Evolutionary conservation across 2,888 invertebrate genomes (phyloP), one percentile per base, ranked within the genome.

Genomic region (Pachydiplax longipennis): DNA sequence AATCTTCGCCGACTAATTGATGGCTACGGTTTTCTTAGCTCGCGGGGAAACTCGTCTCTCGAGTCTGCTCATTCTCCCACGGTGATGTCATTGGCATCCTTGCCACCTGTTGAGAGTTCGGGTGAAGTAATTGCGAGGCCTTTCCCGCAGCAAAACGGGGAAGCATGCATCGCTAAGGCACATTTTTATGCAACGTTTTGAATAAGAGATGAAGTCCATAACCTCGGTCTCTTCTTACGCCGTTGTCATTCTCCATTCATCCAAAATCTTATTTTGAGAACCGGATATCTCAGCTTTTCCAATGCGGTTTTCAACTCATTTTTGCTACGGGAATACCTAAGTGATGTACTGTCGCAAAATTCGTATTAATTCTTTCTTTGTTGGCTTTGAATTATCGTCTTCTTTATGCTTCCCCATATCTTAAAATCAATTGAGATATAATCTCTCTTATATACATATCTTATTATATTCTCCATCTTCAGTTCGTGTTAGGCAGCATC

Each of bases 61-160:
- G 37, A 31, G 87, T 61, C 31, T 18, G 87, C 87, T 65, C 31
- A 87, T 61, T 87, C 87, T 61, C 87, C 37, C 22, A 61, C 40
- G 61, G 87, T 87, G 87, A 87, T 61, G 87, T 87, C 87, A 87
- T 37, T 61, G 61, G 65, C 61, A 61, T 87, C 87, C 65, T 61
- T 87, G 87, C 87, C 87, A 87, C 87, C 87, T 87, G 87, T 87
- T 61, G 87, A 87, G 87, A 87, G 40, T 37, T 65, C 61, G 65
- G 58, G 31, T 35, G 61, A 61, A n/a, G 87, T 61, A 87, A 87
- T 87, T 87, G 87, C 65, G 61, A 22, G 22, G 37, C 61, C 37
- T 13, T 61, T n/a, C 87, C 35, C 83, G 0, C 18, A 53, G 22
- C 8, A 35, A 44, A 31, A 61, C 83, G 83, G 37, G 37, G 65